Base-by-base conservation (phyloP, 2,113 vertebrate genomes). In the Chrysemys picta region DNA sequence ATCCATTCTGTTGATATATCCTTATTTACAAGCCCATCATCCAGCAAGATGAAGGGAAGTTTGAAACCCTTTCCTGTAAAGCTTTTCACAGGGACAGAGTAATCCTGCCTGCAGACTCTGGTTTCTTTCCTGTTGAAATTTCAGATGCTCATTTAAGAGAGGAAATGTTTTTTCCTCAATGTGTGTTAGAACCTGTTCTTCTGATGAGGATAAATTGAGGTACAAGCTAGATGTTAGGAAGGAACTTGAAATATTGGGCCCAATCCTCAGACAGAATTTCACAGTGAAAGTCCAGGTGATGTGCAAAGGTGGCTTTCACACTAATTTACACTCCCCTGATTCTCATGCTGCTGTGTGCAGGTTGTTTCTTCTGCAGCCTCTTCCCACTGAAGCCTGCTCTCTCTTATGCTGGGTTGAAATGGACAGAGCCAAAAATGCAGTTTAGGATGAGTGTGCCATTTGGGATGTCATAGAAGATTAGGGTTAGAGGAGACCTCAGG, bases 391-490 rank as follows among this genome's bases (percentile, higher is more conserved):
- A 91, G 86, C 80, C 52, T 93, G 45, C 59, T 86, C 89, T 91
- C 87, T 56, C 10, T 90, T 29, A 89, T 95, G 84, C 91, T 90
- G 94, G 89, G 29, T 93, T 90, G 19, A n/a, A 91, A 82, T 95
- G 84, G 84, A 84, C 87, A 27, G 47, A 3, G 49, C 24, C 2
- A 95, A 82, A 88, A 72, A 42, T 42, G 57, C 57, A 4, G 96
- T 93, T 89, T 90, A 25, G 52, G 89, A 93, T 94, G 59, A 50
- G 16, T 59, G 83, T 45, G 10, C 17, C 85, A 5, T 50, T 45
- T 38, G 82, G 89, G 59, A 12, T 59, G 11, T 59, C 52, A 19
- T 53, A 53, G 19, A 8, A 53, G 52, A 53, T 19, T 53, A 53
- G 19, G 52, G 52, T 53, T 53, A 6, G 19, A 53, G 21, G 52